phyloP scores from a whole-genome alignment of 2,797 vertebrate genomes.

The Lepus townsendii region DNA sequence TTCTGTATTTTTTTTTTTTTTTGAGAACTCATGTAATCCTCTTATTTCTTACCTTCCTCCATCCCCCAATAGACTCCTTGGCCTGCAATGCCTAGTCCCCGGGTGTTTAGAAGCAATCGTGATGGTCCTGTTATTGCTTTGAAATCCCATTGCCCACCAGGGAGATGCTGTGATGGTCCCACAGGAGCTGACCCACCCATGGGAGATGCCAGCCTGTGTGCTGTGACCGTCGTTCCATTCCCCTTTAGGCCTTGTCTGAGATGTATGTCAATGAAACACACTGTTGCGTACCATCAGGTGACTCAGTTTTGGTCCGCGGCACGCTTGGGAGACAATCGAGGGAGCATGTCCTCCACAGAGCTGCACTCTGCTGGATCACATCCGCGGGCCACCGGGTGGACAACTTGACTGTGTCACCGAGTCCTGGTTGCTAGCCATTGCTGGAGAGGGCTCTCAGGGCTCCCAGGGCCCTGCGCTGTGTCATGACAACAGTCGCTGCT shows the following conservation, averaged over 20 bases:
- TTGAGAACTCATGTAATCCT: slow-evolving; percentile 80
- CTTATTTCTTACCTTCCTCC: background rate
- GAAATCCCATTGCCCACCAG: background rate
- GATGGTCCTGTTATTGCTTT: background rate
- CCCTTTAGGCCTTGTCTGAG: background rate
- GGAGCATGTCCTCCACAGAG: background rate
- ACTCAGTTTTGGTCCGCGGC: background rate
- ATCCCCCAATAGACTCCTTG: background rate
- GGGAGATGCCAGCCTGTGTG: background rate
- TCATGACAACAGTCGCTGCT: background rate
- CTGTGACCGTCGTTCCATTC: background rate
- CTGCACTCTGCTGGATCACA: background rate
- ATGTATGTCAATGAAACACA: background rate
- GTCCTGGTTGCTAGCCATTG: background rate
- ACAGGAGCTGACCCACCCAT: background rate
- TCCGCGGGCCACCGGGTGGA: background rate
- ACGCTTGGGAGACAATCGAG: background rate
- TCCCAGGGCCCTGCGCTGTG: background rate
- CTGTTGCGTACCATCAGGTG: fast-evolving
- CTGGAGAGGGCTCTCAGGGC: background rate
- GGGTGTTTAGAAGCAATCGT: background rate
- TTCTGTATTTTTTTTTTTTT: background rate
- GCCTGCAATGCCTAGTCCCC: background rate
- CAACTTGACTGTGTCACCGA: background rate
- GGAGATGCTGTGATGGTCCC: background rate